Evolutionary conservation across 2,797 vertebrate genomes (phyloP).

Genomic region (Anisognathus igniventris): DNA sequence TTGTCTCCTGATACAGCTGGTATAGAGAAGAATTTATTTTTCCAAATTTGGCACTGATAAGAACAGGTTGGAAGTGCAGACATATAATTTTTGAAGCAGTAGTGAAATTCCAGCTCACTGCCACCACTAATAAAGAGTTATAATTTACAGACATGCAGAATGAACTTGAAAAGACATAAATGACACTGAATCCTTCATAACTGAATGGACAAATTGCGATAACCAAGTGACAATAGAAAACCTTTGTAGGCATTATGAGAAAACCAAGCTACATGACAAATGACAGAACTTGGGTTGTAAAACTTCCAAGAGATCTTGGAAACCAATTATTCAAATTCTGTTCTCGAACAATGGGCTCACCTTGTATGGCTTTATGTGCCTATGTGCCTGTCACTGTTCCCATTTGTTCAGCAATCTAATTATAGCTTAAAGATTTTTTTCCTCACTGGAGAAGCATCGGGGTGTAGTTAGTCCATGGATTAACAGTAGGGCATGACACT

Average conservation of each 20-base stretch:
- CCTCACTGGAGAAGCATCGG: neutral
- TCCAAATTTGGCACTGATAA: neutral
- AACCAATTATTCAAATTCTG: neutral
- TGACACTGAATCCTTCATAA: neutral
- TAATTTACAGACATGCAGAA: slow-evolving; percentile 13
- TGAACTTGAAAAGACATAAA: slow-evolving; percentile 18
- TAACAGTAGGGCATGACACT: neutral
- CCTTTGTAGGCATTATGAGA: rapidly evolving
- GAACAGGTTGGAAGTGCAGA: neutral
- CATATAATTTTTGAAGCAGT: neutral
- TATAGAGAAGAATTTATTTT: slow-evolving; percentile 9
- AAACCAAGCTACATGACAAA: neutral
- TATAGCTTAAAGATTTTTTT: neutral
- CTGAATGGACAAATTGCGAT: neutral
- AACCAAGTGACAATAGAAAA: neutral
- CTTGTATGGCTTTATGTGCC: neutral
- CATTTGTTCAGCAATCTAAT: neutral
- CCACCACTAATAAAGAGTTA: neutral
- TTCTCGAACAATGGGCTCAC: neutral
- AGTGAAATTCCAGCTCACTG: slow-evolving; percentile 1
- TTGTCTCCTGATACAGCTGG: neutral
- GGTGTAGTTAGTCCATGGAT: neutral
- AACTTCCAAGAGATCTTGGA: neutral
- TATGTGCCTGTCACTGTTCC: neutral
- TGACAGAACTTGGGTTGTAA: neutral